Evolutionary conservation across 2,797 vertebrate species (phyloP).

Genomic region (Onychomys leucogaster): DNA sequence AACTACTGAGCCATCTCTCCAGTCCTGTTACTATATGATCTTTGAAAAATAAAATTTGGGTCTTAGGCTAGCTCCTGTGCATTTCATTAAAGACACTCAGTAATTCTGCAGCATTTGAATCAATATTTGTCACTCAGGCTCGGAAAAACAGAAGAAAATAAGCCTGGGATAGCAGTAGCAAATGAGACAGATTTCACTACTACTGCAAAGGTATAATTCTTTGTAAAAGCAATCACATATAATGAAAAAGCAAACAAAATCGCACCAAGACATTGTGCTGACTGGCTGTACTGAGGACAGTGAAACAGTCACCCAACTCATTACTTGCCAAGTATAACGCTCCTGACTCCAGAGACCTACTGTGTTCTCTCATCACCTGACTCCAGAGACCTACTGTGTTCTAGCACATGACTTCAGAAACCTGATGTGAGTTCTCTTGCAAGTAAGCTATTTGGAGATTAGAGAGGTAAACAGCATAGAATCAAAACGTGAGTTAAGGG

Average conservation of each 20-base stretch:
- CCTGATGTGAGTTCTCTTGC: background rate
- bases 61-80: background rate
- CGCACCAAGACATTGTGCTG: background rate
- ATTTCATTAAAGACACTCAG: constrained; percentile 8
- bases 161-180: background rate
- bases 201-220: background rate
- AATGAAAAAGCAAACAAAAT: constrained; percentile 16
- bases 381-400: background rate
- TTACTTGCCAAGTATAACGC: background rate
- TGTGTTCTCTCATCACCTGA: background rate
- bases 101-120: constrained; percentile 21
- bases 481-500: background rate
- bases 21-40: background rate
- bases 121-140: background rate
- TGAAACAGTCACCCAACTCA: background rate
- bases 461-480: background rate
- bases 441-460: background rate
- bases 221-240: constrained; percentile 19
- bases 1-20: background rate
- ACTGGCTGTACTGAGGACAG: background rate
- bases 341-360: constrained; percentile 5
- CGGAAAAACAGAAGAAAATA: background rate
- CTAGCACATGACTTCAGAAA: background rate
- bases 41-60: background rate
- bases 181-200: background rate